A percentile compares a stretch with the other conserved stretches of the same genome.
phyloP scores from a whole-genome alignment of 2,797 vertebrate genomes.

The Naso thynnoides region DNA sequence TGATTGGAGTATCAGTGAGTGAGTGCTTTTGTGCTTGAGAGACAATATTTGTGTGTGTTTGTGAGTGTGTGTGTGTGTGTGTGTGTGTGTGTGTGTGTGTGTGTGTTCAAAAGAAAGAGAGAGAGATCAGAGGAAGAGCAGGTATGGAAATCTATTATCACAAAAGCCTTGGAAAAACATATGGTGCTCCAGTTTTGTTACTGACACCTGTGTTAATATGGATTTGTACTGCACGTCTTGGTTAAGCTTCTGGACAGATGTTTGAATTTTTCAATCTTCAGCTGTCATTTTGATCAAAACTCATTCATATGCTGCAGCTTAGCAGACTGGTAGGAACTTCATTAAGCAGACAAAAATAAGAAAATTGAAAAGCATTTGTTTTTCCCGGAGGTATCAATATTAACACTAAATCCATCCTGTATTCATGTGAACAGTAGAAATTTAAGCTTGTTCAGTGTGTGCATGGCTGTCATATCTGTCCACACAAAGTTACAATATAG shows the following conservation, averaged over 20 bases:
- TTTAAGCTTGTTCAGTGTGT: constrained; percentile 13
- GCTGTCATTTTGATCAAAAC: constrained; percentile 47
- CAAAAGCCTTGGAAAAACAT: constrained; percentile 39
- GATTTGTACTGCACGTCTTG: not conserved
- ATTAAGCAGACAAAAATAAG: not conserved
- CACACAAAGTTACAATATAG: constrained; percentile 42
- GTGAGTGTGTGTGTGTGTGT: constrained; percentile 10
- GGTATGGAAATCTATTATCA: constrained; percentile 51
- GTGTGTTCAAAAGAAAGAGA: not conserved
- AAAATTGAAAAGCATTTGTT: not conserved
- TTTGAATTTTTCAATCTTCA: constrained; percentile 30
- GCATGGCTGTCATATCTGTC: constrained; percentile 22
- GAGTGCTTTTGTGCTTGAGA: constrained; percentile 62
- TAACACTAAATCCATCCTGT: not conserved
- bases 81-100: constrained; percentile 8
- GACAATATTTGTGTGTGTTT: constrained; percentile 42
- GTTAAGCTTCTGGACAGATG: constrained; percentile 50
- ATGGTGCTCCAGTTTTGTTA: constrained; percentile 30
- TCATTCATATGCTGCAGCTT: not conserved
- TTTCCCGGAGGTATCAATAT: not conserved
- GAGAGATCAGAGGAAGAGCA: constrained; percentile 39
- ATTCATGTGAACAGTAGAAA: not conserved
- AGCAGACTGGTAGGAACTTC: constrained; percentile 18
- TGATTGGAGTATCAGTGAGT: constrained; percentile 79
- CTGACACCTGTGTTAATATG: constrained; percentile 32